Evolutionary conservation across 2,888 invertebrate genomes (phyloP).

Genomic region (Drosophila phalerata): DNA sequence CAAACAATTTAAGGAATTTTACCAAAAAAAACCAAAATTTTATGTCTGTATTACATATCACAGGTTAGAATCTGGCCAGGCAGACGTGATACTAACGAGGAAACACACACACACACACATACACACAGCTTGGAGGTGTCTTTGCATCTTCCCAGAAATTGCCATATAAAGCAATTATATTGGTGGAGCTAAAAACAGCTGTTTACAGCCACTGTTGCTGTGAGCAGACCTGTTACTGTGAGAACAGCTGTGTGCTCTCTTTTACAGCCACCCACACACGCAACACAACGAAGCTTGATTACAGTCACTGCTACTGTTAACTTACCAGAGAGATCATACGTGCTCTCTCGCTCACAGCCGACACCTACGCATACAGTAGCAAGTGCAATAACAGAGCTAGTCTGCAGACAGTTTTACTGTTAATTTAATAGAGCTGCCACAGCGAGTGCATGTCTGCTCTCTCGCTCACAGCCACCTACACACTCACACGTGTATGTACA

Average conservation of each 20-base stretch:
- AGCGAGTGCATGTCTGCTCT: slow-evolving; percentile 1
- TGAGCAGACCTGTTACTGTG: slow-evolving; percentile 10
- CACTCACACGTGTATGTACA: no score
- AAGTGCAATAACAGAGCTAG: background rate
- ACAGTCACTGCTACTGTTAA: slow-evolving; percentile 7
- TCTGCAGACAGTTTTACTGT: background rate
- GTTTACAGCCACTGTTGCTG: slow-evolving; percentile 11
- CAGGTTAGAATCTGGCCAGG: slow-evolving; percentile 43
- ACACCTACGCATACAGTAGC: slow-evolving; percentile 8
- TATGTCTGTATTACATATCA: slow-evolving; percentile 53
- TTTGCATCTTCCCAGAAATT: slow-evolving; percentile 41
- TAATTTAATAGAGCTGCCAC: slow-evolving; percentile 7
- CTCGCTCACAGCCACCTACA: slow-evolving; percentile 47
- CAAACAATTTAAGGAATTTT: slow-evolving; percentile 62
- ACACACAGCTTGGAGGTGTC: slow-evolving; percentile 4
- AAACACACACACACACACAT: slow-evolving; percentile 2
- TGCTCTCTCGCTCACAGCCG: no score
- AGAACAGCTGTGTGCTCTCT: slow-evolving; percentile 3
- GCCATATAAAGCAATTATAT: slow-evolving; percentile 50
- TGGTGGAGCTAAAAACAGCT: background rate
- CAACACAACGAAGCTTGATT: background rate
- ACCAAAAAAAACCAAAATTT: slow-evolving; percentile 29
- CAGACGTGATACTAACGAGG: slow-evolving; percentile 37
- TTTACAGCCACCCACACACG: background rate
- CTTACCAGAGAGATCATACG: background rate